phyloP scores from a whole-genome alignment of 2,113 vertebrate genomes.

The Thinocorus orbignyianus region DNA sequence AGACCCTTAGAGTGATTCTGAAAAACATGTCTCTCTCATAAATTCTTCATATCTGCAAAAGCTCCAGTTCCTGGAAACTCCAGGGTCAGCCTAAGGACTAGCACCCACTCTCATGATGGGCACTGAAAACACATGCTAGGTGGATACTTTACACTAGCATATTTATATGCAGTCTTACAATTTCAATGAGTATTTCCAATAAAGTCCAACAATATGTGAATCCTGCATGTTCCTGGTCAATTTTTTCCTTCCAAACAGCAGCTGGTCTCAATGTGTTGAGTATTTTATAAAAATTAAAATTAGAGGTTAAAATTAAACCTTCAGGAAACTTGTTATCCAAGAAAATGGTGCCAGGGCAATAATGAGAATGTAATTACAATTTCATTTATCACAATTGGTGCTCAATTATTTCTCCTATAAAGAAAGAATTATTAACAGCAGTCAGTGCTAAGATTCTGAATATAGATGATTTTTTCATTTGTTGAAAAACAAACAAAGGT shows the following conservation, averaged over 20 bases:
- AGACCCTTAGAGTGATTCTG: not conserved
- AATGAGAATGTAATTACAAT: slow-evolving; percentile 43
- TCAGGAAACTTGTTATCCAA: slow-evolving; percentile 45
- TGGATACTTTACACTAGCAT: not conserved
- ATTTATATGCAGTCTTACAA: not conserved
- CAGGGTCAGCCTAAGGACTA: not conserved
- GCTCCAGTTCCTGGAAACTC: not conserved
- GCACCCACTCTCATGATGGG: not conserved
- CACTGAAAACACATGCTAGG: not conserved
- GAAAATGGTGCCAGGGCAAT: slow-evolving; percentile 30
- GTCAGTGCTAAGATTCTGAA: not conserved
- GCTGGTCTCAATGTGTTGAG: not conserved
- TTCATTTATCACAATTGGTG: slow-evolving; percentile 45
- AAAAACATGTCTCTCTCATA: not conserved
- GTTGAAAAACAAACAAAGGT: not conserved
- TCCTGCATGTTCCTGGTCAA: not conserved
- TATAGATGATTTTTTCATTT: not conserved
- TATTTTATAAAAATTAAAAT: slow-evolving; percentile 49
- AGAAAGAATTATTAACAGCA: slow-evolving; percentile 41
- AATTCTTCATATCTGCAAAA: not conserved
- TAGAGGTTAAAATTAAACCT: slow-evolving; percentile 48
- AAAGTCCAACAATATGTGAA: not conserved
- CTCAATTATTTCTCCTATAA: slow-evolving; percentile 57
- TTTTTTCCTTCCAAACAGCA: not conserved
- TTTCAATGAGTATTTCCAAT: not conserved